Conservation (phyloP, 2,888 invertebrate genomes). For the Stegophylla sp. region DNA sequence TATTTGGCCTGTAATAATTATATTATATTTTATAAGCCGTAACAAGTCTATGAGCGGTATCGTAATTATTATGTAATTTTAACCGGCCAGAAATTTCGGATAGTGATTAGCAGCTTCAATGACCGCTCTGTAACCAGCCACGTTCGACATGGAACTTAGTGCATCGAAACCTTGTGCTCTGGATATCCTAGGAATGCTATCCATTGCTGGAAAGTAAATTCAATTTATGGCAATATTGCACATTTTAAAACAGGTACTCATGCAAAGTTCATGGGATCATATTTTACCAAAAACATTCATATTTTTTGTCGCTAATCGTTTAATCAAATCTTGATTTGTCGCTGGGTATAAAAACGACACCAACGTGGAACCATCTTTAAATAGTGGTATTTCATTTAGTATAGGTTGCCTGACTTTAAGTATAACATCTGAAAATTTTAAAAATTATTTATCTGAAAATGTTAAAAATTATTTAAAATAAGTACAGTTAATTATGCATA, state of each 20-base stretch:
- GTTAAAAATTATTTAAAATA: constrained; percentile 5
- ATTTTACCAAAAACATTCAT: constrained; percentile 82
- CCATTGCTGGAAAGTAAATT: constrained; percentile 73
- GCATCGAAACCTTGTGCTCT: constrained; percentile 90
- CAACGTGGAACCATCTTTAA: constrained; percentile 74
- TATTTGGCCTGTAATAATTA: constrained; percentile 81
- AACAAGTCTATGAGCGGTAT: too few relatives aligned
- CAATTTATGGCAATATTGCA: background rate
- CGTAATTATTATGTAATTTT: constrained; percentile 60
- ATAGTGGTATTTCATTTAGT: constrained; percentile 72
- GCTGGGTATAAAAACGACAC: constrained; percentile 86
- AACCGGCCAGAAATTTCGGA: constrained; percentile 88
- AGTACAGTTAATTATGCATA: background rate
- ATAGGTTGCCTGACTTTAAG: constrained; percentile 79
- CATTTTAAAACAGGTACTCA: background rate
- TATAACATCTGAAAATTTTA: constrained; percentile 73
- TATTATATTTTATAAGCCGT: constrained; percentile 18
- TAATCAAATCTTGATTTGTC: constrained; percentile 78
- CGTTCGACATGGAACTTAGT: constrained; percentile 89
- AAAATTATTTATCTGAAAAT: background rate
- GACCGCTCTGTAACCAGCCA: constrained; percentile 86
- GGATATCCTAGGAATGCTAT: constrained; percentile 85
- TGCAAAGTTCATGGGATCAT: background rate
- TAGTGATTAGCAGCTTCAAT: constrained; percentile 88
- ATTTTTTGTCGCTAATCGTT: constrained; percentile 73